Conservation (phyloP, 2,797 vertebrate genomes). For the Poeciliopsis presidionis region DNA sequence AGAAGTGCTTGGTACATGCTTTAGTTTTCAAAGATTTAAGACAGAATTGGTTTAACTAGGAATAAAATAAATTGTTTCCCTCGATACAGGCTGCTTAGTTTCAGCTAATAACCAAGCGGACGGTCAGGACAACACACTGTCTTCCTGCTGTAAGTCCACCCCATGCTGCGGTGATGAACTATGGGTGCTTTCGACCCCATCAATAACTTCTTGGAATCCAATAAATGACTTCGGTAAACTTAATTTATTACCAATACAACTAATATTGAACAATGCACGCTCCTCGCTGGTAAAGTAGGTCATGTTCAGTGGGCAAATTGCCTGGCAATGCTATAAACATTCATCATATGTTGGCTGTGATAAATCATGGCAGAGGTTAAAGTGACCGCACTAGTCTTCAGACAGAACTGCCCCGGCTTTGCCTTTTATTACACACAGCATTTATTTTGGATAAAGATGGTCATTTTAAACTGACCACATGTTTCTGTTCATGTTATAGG, state of each 20-base stretch:
- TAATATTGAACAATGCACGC: conserved; percentile 39
- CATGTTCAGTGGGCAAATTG: conserved; percentile 40
- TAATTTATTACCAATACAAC: conserved; percentile 60
- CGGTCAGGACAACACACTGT: neutral
- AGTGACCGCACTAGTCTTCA: conserved; percentile 8
- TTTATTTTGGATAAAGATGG: conserved; percentile 43
- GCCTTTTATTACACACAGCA: conserved; percentile 24
- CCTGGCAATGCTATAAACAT: conserved; percentile 51
- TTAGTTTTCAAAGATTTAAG: neutral
- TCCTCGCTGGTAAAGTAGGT: conserved; percentile 46
- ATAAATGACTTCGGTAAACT: conserved; percentile 50
- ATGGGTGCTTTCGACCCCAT: conserved; percentile 11
- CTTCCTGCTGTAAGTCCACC: conserved; percentile 6
- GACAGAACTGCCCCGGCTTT: neutral
- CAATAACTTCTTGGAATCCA: conserved; percentile 37
- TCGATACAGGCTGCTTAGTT: neutral
- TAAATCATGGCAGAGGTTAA: conserved; percentile 47
- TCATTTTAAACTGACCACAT: conserved; percentile 25
- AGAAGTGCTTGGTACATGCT: neutral
- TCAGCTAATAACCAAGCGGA: conserved; percentile 3
- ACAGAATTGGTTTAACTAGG: neutral
- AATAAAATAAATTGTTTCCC: neutral
- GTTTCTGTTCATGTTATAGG: neutral
- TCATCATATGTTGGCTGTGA: conserved; percentile 32
- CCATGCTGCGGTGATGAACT: conserved; percentile 46